Conservation (phyloP, 1,140 invertebrate species). For the Penaeus indicus region DNA sequence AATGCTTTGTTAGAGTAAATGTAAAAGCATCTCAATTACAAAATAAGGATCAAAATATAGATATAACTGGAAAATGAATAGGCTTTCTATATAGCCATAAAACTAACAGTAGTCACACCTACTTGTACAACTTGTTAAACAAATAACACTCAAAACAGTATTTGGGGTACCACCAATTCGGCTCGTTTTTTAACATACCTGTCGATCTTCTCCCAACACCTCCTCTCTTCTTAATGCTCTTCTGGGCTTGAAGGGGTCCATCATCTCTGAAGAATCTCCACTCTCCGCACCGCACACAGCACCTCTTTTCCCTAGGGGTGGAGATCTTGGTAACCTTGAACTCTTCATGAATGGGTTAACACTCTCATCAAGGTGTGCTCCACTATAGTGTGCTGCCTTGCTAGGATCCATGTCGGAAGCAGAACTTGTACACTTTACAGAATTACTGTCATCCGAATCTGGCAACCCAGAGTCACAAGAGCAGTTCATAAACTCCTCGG, state of each 20-base stretch:
- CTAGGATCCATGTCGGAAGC: too few species aligned
- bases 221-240: conserved; percentile 41
- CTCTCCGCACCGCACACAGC: conserved; percentile 54
- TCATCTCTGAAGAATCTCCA: background rate
- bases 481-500: conserved; percentile 62
- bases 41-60: too few species aligned
- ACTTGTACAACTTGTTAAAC: too few species aligned
- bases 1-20: too few species aligned
- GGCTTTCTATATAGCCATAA: too few species aligned
- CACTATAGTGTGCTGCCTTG: too few species aligned
- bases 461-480: conserved; percentile 52
- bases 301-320: conserved; percentile 48
- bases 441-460: conserved; percentile 46
- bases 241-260: conserved; percentile 35
- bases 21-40: too few species aligned
- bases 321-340: conserved; percentile 37
- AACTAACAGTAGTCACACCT: too few species aligned
- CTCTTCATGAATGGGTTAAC: conserved; percentile 50
- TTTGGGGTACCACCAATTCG: too few species aligned
- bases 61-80: too few species aligned
- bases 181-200: conserved; percentile 23
- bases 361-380: conserved; percentile 45
- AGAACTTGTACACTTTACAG: background rate
- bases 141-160: too few species aligned
- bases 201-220: conserved; percentile 54